Percentiles rank a stretch among this genome's conserved stretches.
Conservation (phyloP, 2,113 vertebrate genomes). For the Tenebrosternarchus preto region DNA sequence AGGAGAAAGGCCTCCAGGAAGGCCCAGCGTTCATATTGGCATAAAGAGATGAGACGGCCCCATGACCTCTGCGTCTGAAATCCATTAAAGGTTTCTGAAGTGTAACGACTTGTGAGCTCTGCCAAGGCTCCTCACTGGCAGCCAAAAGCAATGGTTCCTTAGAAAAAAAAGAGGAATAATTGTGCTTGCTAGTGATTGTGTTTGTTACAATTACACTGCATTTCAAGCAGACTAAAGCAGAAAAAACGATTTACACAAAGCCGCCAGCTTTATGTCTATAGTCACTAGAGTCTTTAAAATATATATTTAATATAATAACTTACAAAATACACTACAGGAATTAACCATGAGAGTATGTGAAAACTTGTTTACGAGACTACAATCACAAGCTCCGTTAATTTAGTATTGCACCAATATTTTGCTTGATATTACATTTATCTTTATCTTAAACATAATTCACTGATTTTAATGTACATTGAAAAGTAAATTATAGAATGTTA, state of each 20-base stretch:
- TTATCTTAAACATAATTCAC: too few relatives aligned
- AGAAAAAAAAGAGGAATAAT: slow-evolving; percentile 14
- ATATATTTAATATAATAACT: not conserved
- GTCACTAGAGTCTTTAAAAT: not conserved
- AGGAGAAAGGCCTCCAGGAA: slow-evolving; percentile 5
- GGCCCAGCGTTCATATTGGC: slow-evolving; percentile 7
- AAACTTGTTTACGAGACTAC: too few relatives aligned
- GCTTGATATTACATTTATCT: too few relatives aligned
- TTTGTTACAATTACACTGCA: slow-evolving; percentile 42
- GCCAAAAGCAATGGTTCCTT: slow-evolving; percentile 13
- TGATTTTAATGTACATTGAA: too few relatives aligned
- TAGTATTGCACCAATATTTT: too few relatives aligned
- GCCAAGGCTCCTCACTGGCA: slow-evolving; percentile 5
- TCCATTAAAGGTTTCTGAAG: slow-evolving; percentile 23
- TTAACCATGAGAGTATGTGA: too few relatives aligned
- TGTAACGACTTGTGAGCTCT: slow-evolving; percentile 5
- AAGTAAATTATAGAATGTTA: too few relatives aligned
- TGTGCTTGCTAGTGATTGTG: slow-evolving; percentile 24
- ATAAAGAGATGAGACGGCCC: slow-evolving; percentile 13
- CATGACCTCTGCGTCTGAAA: slow-evolving; percentile 16
- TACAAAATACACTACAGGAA: too few relatives aligned
- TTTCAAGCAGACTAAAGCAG: slow-evolving; percentile 13
- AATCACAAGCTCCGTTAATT: too few relatives aligned
- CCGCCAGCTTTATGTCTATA: not conserved
- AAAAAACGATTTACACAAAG: not conserved